Evolutionary conservation across 1,140 invertebrate genomes (phyloP).

Genomic region (Sycobia sp.): DNA sequence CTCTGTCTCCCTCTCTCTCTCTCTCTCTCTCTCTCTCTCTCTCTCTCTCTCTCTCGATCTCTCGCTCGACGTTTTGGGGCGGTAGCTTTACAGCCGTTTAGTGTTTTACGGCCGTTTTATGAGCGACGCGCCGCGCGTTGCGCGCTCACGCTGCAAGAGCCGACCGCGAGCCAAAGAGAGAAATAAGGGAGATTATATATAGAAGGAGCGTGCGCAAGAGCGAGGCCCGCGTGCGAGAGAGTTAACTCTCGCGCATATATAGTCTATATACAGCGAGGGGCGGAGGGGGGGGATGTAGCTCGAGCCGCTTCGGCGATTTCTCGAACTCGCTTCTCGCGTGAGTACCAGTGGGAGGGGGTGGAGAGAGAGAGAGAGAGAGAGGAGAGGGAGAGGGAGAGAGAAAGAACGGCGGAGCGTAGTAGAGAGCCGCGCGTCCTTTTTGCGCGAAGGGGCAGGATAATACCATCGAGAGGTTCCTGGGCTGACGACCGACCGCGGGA

Average conservation of each 20-base stretch:
- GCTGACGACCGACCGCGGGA: no score
- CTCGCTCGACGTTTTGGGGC: conserved; percentile 53
- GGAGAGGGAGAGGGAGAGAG: no score
- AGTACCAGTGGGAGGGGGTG: background rate
- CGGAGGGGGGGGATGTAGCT: conserved; percentile 30
- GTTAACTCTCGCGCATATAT: conserved; percentile 9
- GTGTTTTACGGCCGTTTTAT: conserved; percentile 63
- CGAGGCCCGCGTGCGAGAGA: conserved; percentile 21
- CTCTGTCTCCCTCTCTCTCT: background rate
- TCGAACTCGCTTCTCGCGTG: background rate
- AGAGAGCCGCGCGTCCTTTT: no score
- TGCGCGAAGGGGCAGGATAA: no score
- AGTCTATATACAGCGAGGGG: no score
- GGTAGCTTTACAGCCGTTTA: conserved; percentile 63
- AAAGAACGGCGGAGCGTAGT: no score
- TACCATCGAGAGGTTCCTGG: no score
- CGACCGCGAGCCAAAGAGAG: background rate
- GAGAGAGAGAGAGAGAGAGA: no score
- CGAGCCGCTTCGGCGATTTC: conserved; percentile 23
- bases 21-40: background rate
- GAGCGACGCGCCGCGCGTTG: conserved; percentile 47
- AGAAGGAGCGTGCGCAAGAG: conserved; percentile 4
- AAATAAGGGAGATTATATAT: no score
- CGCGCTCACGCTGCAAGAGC: background rate
- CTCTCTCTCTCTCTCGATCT: background rate